Percentiles rank a stretch among this genome's conserved stretches.
phyloP scores from a whole-genome alignment of 2,113 vertebrate species.

The Morone chrysops region DNA sequence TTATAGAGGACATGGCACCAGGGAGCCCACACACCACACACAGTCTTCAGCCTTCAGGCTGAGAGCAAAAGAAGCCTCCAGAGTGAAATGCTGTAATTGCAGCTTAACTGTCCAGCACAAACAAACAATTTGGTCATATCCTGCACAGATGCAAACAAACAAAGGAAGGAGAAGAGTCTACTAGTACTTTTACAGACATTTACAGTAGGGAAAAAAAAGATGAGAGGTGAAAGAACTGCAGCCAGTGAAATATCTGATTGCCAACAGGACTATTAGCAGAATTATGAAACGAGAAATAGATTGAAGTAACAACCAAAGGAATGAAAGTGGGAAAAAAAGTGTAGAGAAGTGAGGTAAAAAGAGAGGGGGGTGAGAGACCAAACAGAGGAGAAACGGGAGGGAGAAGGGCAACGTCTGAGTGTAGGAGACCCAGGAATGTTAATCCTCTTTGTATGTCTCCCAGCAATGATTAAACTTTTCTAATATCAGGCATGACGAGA shows the following conservation, averaged over 20 bases:
- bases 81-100: conserved; percentile 51
- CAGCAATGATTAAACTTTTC: conserved; percentile 84
- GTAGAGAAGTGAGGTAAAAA: conserved; percentile 32
- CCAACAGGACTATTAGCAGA: not conserved
- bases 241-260: not conserved
- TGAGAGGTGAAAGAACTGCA: not conserved
- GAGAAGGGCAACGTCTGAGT: conserved; percentile 74
- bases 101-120: conserved; percentile 56
- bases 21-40: conserved; percentile 56
- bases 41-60: conserved; percentile 25
- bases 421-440: conserved; percentile 82
- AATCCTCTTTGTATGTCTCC: conserved; percentile 84
- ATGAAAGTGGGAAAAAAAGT: conserved; percentile 25
- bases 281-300: conserved; percentile 5
- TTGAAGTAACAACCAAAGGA: conserved; percentile 24
- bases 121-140: conserved; percentile 62
- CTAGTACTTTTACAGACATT: not conserved
- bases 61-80: conserved; percentile 39
- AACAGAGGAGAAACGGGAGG: conserved; percentile 58
- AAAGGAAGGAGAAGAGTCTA: conserved; percentile 32
- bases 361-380: conserved; percentile 26
- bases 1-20: conserved; percentile 68
- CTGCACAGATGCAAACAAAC: conserved; percentile 65
- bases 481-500: conserved; percentile 81
- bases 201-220: not conserved